Percentiles rank a stretch among this genome's conserved stretches.
Evolutionary conservation across 2,113 vertebrate species (phyloP).

Genomic region (Platysteira castanea): DNA sequence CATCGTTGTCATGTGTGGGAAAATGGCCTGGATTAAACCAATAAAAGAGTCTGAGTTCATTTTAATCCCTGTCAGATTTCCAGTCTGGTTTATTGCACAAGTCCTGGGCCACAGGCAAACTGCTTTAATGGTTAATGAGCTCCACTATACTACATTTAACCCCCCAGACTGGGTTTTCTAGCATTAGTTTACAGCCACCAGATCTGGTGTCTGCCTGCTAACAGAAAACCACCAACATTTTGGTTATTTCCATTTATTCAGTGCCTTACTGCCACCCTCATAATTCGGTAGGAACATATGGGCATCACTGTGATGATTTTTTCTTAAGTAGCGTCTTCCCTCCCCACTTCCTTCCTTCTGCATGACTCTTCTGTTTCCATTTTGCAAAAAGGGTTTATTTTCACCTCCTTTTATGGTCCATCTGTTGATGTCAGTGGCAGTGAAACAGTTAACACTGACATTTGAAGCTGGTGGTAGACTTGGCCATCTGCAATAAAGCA

Average conservation of each 20-base stretch:
- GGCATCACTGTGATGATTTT: not conserved
- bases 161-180: not conserved
- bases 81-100: not conserved
- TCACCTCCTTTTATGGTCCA: not conserved
- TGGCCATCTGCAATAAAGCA: not conserved
- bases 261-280: not conserved
- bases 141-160: not conserved
- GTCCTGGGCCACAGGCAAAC: not conserved
- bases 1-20: rapidly evolving
- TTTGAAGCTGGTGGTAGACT: not conserved
- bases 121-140: not conserved
- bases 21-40: not conserved
- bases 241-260: not conserved
- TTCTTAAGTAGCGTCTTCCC: not conserved
- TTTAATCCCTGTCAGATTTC: not conserved
- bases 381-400: not conserved
- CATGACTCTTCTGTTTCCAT: not conserved
- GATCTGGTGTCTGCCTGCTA: not conserved
- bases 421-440: not conserved
- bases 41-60: not conserved
- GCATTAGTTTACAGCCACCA: not conserved
- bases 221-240: not conserved
- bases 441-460: not conserved
- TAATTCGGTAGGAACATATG: not conserved
- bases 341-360: not conserved